Evolutionary conservation across 2,113 vertebrate genomes (phyloP).

Genomic region (Caloenas nicobarica): DNA sequence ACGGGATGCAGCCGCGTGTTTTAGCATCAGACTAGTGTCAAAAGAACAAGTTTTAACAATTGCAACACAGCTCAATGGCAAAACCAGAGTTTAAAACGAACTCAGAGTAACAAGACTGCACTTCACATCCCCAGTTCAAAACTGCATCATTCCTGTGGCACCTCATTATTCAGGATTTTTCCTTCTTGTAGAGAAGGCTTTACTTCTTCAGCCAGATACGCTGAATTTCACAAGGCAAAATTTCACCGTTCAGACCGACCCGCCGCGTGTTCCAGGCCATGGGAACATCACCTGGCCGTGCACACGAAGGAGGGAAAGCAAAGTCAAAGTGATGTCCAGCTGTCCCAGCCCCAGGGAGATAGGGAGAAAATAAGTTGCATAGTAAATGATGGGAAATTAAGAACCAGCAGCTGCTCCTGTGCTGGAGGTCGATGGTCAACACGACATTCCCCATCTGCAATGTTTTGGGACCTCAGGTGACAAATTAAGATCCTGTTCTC

Average conservation of each 20-base stretch:
- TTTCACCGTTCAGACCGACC: background rate
- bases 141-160: background rate
- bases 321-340: background rate
- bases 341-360: background rate
- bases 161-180: background rate
- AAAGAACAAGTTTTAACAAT: background rate
- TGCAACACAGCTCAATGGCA: background rate
- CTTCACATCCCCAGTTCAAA: background rate
- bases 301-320: background rate
- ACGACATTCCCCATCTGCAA: accelerated
- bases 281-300: background rate
- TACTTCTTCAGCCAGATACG: background rate
- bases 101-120: background rate
- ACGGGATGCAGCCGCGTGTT: background rate
- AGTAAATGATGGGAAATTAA: background rate
- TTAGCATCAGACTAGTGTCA: background rate
- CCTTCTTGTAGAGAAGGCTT: background rate
- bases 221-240: background rate
- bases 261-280: accelerated
- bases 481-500: background rate
- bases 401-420: background rate
- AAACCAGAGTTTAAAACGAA: background rate
- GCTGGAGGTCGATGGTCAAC: accelerated
- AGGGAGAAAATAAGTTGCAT: background rate
- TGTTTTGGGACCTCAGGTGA: background rate